Conservation (phyloP, 2,797 vertebrate species). For the Smutsia gigantea region DNA sequence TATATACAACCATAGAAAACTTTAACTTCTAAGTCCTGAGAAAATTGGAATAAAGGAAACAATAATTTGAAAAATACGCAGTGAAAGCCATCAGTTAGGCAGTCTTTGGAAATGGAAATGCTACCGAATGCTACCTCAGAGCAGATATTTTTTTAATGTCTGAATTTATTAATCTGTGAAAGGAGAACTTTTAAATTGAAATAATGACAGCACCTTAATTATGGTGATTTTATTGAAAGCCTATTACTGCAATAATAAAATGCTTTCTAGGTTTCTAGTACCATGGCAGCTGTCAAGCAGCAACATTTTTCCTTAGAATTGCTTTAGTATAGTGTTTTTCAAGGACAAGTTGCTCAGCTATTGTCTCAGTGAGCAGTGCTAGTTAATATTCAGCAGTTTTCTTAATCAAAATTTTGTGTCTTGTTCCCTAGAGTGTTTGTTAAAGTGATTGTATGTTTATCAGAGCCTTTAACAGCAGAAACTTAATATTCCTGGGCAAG, state of each 20-base stretch:
- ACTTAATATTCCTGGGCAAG: not conserved
- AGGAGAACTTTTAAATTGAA: slow-evolving; percentile 51
- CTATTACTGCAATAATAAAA: not conserved
- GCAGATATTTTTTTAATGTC: not conserved
- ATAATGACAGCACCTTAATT: slow-evolving; percentile 53
- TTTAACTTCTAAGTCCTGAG: not conserved
- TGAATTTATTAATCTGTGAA: slow-evolving; percentile 62
- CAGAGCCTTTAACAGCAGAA: slow-evolving; percentile 38
- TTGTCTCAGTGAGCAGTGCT: slow-evolving; percentile 28
- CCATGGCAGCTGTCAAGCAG: slow-evolving; percentile 43
- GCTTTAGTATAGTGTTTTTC: slow-evolving; percentile 26
- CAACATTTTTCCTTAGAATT: slow-evolving; percentile 21
- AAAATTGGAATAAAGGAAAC: slow-evolving; percentile 19
- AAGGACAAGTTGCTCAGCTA: slow-evolving; percentile 26
- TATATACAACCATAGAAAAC: not conserved
- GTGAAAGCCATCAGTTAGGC: not conserved
- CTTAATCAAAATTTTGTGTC: slow-evolving; percentile 4
- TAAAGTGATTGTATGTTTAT: slow-evolving; percentile 56
- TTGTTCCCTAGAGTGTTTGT: slow-evolving; percentile 29
- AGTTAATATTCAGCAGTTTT: slow-evolving; percentile 57
- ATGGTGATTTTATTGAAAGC: slow-evolving; percentile 30
- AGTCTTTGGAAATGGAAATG: slow-evolving; percentile 23
- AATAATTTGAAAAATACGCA: slow-evolving; percentile 18
- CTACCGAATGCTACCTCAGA: not conserved
- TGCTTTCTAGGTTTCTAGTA: slow-evolving; percentile 15